A percentile compares a stretch with the other conserved stretches of the same genome.
These are phyloP conservation scores for Anarrhichthys ocellatus DNA, from an alignment of 2,113 vertebrate species.

Conservation along the genomic window DNA sequence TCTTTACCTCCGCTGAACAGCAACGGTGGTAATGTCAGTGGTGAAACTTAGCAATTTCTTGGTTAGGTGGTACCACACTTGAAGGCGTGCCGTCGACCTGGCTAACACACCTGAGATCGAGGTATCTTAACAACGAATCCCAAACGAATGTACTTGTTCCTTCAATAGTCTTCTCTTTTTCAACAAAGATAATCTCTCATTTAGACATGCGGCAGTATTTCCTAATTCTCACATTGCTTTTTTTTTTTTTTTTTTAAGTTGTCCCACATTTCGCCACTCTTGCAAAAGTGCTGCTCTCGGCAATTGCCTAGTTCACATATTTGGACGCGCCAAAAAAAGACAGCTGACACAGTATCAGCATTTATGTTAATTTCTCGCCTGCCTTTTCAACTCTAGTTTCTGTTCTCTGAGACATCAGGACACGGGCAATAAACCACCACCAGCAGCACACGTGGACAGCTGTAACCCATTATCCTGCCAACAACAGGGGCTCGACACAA, in stretches of 20 bases:
- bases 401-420: conserved; percentile 45
- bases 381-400: conserved; percentile 40
- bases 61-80: neutral
- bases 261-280: neutral
- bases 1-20: neutral
- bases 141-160: neutral
- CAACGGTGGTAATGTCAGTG: neutral
- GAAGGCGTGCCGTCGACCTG: neutral
- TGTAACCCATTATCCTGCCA: conserved; percentile 64
- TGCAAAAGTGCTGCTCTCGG: no score
- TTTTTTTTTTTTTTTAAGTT: neutral
- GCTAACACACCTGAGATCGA: neutral
- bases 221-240: neutral
- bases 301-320: neutral
- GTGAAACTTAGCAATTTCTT: neutral
- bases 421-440: conserved; percentile 68
- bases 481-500: conserved; percentile 60
- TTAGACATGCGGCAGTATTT: neutral
- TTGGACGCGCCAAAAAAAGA: conserved; percentile 23
- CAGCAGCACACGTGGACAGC: conserved; percentile 64
- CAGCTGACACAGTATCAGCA: conserved; percentile 31
- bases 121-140: neutral
- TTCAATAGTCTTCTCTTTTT: neutral
- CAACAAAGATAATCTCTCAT: neutral
- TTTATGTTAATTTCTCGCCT: conserved; percentile 44